phyloP scores from a whole-genome alignment of 2,888 invertebrate genomes.

The Conistra vaccinii region DNA sequence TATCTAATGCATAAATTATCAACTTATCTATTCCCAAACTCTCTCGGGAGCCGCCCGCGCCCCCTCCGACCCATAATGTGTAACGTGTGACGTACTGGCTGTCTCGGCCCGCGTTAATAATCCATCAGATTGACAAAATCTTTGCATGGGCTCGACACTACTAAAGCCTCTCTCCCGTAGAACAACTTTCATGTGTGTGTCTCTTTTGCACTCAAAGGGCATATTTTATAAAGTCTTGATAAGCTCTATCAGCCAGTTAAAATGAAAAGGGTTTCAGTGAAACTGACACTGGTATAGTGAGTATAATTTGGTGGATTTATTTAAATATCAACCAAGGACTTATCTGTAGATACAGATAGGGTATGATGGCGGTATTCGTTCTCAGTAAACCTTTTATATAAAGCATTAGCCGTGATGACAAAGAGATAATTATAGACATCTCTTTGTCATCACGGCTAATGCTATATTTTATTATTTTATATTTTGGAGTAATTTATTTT shows the following conservation, averaged over 20 bases:
- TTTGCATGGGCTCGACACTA: conserved; percentile 70
- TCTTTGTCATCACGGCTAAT: too few relatives aligned
- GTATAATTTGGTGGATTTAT: conserved; percentile 64
- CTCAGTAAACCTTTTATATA: conserved; percentile 31
- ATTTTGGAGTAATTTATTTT: conserved; percentile 21
- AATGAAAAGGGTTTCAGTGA: conserved; percentile 73
- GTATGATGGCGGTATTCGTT: conserved; percentile 46
- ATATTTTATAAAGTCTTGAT: conserved; percentile 74
- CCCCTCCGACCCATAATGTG: conserved; percentile 73
- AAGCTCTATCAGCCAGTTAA: conserved; percentile 73
- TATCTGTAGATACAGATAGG: conserved; percentile 50
- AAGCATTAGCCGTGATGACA: conserved; percentile 26
- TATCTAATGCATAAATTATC: conserved; percentile 83
- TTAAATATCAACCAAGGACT: conserved; percentile 62
- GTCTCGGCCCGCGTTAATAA: conserved; percentile 79
- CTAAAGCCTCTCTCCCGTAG: conserved; percentile 68
- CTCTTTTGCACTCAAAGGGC: conserved; percentile 71
- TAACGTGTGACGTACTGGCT: conserved; percentile 75
- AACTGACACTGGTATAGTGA: conserved; percentile 67
- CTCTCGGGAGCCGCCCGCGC: conserved; percentile 69
- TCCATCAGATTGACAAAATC: conserved; percentile 84
- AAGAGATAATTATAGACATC: conserved; percentile 25
- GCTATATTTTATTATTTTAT: too few relatives aligned
- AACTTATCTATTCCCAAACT: conserved; percentile 78
- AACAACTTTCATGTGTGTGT: conserved; percentile 59